Evolutionary conservation across 2,797 vertebrate genomes (phyloP).

Genomic region (Myotis pilosus): DNA sequence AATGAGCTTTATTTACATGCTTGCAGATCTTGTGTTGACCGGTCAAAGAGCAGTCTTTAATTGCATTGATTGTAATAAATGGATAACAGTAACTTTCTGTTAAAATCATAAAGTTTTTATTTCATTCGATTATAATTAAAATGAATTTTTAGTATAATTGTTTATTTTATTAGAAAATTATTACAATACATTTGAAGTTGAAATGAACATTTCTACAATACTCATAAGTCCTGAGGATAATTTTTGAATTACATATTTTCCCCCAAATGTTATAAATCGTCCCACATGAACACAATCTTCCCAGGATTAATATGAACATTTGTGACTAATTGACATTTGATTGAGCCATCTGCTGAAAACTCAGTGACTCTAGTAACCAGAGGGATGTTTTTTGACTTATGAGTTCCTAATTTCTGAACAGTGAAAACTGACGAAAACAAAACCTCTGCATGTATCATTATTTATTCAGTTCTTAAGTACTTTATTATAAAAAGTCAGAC

Average conservation of each 20-base stretch:
- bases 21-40: neutral
- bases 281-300: neutral
- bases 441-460: neutral
- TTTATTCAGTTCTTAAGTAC: neutral
- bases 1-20: neutral
- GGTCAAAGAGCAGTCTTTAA: neutral
- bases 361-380: neutral
- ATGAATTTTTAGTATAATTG: neutral
- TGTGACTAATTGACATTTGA: slow-evolving; percentile 43
- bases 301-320: slow-evolving; percentile 6
- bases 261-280: neutral
- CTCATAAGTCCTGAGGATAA: neutral
- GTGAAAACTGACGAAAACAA: slow-evolving; percentile 33
- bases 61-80: neutral
- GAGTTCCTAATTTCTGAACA: neutral
- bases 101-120: slow-evolving; percentile 3
- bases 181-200: neutral
- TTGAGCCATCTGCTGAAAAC: slow-evolving; percentile 27
- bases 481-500: neutral
- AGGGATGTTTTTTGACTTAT: neutral
- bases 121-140: neutral
- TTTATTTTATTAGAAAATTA: slow-evolving; percentile 19
- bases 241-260: slow-evolving; percentile 10
- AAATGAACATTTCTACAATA: neutral
- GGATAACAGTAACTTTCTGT: neutral